Conservation (phyloP, 2,797 vertebrate species). For the Potorous gilbertii region DNA sequence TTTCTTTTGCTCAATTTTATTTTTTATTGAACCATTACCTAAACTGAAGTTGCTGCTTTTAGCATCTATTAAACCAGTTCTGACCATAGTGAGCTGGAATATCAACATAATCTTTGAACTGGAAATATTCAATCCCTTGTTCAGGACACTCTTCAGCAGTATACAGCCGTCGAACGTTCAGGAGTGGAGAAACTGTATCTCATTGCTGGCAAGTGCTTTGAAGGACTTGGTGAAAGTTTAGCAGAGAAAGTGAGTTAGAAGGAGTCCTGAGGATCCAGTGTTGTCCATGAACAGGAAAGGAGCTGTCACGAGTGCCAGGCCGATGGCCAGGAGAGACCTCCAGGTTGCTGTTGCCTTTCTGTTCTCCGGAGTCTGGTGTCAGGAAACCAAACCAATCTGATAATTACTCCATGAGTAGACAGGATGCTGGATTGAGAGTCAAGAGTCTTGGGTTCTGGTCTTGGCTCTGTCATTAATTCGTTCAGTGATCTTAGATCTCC, state of each 20-base stretch:
- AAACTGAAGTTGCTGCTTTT: not conserved
- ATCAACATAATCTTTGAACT: not conserved
- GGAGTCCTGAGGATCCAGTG: not conserved
- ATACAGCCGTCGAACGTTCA: not conserved
- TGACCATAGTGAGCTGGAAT: not conserved
- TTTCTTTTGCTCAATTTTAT: not conserved
- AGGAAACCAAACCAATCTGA: not conserved
- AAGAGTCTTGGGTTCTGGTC: not conserved
- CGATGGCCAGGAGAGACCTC: not conserved
- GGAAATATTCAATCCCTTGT: not conserved
- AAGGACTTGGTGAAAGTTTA: not conserved
- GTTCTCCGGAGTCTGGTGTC: not conserved
- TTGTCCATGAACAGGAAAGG: not conserved
- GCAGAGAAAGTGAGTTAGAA: not conserved
- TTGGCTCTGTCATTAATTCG: not conserved
- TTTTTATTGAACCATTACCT: not conserved
- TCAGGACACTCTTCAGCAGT: not conserved
- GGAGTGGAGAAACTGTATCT: not conserved
- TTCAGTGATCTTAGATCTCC: not conserved
- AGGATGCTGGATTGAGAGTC: not conserved
- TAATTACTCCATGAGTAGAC: not conserved
- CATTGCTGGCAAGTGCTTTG: not conserved
- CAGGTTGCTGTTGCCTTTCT: not conserved
- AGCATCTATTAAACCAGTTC: not conserved
- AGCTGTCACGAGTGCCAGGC: not conserved